Conservation (phyloP, 2,888 invertebrate species). For the Philereme vetulata region DNA sequence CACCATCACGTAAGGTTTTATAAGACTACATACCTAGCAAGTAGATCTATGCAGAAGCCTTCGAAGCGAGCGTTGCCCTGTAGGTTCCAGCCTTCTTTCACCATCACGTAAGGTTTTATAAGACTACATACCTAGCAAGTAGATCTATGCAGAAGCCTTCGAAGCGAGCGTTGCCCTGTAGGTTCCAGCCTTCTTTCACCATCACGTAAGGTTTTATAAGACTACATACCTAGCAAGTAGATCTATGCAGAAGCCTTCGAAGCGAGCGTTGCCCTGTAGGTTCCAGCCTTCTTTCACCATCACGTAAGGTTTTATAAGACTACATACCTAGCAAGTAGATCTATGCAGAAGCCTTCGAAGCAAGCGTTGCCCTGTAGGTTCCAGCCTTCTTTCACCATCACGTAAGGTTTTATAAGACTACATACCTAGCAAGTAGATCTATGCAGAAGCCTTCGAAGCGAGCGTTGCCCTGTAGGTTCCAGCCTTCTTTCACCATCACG, state of each 20-base stretch:
- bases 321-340: constrained; percentile 85
- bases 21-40: constrained; percentile 71
- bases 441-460: constrained; percentile 96
- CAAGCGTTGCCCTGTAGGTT: constrained; percentile 94
- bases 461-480: constrained; percentile 93
- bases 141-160: constrained; percentile 97
- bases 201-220: constrained; percentile 92
- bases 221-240: constrained; percentile 82
- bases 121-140: constrained; percentile 74
- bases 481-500: constrained; percentile 94
- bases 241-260: constrained; percentile 96
- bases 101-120: constrained; percentile 94
- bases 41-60: constrained; percentile 95
- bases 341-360: constrained; percentile 96
- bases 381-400: constrained; percentile 93
- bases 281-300: constrained; percentile 94
- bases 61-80: constrained; percentile 95
- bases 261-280: constrained; percentile 93
- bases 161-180: constrained; percentile 93
- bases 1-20: constrained; percentile 95
- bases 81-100: constrained; percentile 91
- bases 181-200: constrained; percentile 92
- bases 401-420: constrained; percentile 87
- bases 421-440: constrained; percentile 87
- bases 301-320: constrained; percentile 89